phyloP scores from a whole-genome alignment of 2,797 vertebrate genomes.

The Leptatherina wallacei region DNA sequence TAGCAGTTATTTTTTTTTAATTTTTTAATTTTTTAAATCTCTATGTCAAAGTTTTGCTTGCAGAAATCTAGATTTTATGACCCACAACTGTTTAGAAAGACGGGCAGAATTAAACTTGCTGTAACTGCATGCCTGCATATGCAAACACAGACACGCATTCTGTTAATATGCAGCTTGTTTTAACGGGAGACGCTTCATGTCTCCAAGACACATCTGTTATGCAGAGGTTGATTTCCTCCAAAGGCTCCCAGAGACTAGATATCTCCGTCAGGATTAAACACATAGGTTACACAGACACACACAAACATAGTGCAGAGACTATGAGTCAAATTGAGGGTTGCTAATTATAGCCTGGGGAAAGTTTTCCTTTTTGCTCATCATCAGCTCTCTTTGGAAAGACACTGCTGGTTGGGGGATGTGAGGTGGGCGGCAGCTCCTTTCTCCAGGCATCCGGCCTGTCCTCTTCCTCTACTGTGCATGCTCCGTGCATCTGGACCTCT shows the following conservation, averaged over 20 bases:
- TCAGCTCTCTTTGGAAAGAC: conserved; percentile 59
- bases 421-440: conserved; percentile 49
- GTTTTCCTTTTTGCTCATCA: conserved; percentile 58
- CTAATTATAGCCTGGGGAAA: conserved; percentile 77
- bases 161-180: conserved; percentile 14
- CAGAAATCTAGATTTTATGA: not conserved
- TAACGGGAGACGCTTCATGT: conserved; percentile 22
- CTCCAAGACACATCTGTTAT: conserved; percentile 64
- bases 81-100: too few species aligned
- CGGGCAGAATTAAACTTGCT: not conserved
- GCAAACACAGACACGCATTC: not conserved
- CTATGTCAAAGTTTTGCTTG: not conserved
- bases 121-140: not conserved
- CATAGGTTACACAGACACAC: conserved; percentile 31
- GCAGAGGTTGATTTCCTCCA: conserved; percentile 50
- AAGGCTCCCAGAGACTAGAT: conserved; percentile 49
- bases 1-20: too few species aligned
- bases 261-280: conserved; percentile 64
- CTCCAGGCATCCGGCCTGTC: conserved; percentile 54
- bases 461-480: conserved; percentile 38
- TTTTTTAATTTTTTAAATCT: too few species aligned
- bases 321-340: conserved; percentile 75
- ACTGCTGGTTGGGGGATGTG: conserved; percentile 35
- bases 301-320: conserved; percentile 35
- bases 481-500: conserved; percentile 57